Conservation (phyloP, 2,113 vertebrate genomes). For the Raphicerus campestris region DNA sequence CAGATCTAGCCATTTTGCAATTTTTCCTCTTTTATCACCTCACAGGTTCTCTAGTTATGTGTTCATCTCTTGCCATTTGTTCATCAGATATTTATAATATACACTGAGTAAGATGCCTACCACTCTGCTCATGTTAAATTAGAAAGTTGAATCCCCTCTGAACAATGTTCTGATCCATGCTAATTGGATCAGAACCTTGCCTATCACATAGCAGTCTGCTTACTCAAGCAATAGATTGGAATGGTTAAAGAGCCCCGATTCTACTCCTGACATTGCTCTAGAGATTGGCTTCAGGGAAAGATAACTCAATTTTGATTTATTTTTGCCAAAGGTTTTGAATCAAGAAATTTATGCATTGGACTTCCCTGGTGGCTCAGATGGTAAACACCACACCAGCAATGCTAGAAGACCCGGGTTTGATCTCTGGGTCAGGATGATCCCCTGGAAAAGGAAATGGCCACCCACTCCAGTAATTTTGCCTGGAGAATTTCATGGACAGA, state of each 20-base stretch:
- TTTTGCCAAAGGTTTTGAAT: not conserved
- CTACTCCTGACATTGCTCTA: not conserved
- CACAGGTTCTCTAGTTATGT: not conserved
- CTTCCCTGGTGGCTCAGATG: not conserved
- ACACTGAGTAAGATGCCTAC: too few relatives aligned
- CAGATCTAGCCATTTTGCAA: not conserved
- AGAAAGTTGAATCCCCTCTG: not conserved
- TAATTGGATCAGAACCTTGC: not conserved
- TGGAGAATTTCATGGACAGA: not conserved
- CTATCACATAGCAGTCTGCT: not conserved
- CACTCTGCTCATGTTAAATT: not conserved
- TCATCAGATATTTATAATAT: not conserved
- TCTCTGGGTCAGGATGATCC: not conserved
- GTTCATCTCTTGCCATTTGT: not conserved
- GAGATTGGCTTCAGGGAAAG: not conserved
- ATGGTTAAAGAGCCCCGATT: not conserved
- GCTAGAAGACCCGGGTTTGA: not conserved
- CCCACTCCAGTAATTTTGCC: not conserved
- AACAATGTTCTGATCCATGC: not conserved
- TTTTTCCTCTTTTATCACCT: not conserved
- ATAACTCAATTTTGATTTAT: not conserved
- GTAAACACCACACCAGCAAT: not conserved
- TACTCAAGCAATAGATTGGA: not conserved
- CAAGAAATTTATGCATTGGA: not conserved
- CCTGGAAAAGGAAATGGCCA: not conserved